These are phyloP conservation scores for Acanthopagrus latus DNA, from an alignment of 2,797 vertebrate genomes.

Conservation along the genomic window DNA sequence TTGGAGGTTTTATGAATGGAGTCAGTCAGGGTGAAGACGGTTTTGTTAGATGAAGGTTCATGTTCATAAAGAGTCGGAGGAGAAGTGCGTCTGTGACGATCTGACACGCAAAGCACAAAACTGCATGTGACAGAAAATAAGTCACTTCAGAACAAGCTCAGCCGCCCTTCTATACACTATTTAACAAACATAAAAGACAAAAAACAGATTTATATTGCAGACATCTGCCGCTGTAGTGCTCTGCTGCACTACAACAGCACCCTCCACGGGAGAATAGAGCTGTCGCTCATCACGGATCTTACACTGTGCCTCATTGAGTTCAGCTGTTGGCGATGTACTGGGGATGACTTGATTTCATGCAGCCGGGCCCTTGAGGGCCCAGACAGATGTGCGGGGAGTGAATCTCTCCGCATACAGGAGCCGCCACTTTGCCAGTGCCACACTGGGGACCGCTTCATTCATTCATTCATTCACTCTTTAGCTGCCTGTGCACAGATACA, in stretches of 20 bases:
- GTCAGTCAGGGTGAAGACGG: too few relatives aligned
- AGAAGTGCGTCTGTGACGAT: background rate
- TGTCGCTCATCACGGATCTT: slow-evolving; percentile 10
- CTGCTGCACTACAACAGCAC: background rate
- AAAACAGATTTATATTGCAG: background rate
- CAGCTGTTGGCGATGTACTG: slow-evolving; percentile 4
- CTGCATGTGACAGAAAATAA: background rate
- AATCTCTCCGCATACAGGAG: slow-evolving; percentile 13
- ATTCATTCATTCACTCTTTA: background rate
- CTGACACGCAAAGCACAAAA: background rate
- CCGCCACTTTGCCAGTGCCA: background rate
- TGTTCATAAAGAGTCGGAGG: too few relatives aligned
- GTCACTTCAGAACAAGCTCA: background rate
- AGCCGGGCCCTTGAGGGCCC: background rate
- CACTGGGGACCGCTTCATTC: background rate
- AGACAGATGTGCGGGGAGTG: slow-evolving; percentile 42
- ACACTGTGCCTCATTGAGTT: slow-evolving; percentile 12
- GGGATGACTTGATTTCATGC: slow-evolving; percentile 23
- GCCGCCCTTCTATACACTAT: background rate
- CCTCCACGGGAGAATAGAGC: slow-evolving; percentile 15
- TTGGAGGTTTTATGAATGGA: too few relatives aligned
- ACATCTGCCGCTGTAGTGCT: background rate
- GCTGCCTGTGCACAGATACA: background rate
- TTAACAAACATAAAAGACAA: slow-evolving; percentile 5
- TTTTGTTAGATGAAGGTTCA: too few relatives aligned